Evolutionary conservation across 2,888 invertebrate species (phyloP).

Genomic region (Leuctra nigra): DNA sequence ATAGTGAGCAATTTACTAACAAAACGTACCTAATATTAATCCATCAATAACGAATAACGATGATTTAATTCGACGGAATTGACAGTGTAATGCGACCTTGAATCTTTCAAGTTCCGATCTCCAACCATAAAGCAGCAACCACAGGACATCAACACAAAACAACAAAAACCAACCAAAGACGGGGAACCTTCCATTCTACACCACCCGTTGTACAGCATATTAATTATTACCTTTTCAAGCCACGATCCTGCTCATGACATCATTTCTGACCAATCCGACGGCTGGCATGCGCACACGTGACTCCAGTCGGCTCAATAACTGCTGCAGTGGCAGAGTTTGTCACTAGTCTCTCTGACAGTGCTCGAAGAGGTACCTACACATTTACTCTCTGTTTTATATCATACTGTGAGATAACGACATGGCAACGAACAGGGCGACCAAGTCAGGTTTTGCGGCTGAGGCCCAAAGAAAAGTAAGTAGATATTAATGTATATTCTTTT

Average conservation of each 20-base stretch:
- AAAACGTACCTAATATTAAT: too few relatives aligned
- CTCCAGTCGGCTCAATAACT: conserved; percentile 23
- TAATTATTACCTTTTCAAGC: background rate
- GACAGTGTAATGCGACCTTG: too few relatives aligned
- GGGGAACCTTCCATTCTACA: too few relatives aligned
- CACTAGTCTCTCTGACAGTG: conserved; percentile 13
- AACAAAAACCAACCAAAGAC: too few relatives aligned
- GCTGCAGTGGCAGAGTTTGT: background rate
- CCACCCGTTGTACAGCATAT: background rate
- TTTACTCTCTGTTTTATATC: too few relatives aligned
- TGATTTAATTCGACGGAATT: too few relatives aligned
- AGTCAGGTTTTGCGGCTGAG: conserved; percentile 93
- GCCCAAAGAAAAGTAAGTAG: conserved; percentile 92
- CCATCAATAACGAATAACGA: too few relatives aligned
- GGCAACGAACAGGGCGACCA: conserved; percentile 78
- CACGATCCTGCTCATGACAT: conserved; percentile 20
- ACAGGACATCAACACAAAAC: too few relatives aligned
- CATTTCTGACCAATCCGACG: conserved; percentile 20
- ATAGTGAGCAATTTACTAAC: too few relatives aligned
- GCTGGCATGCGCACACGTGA: conserved; percentile 3
- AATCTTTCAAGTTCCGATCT: too few relatives aligned
- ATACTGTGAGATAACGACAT: conserved; percentile 41
- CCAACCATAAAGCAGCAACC: too few relatives aligned
- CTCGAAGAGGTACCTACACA: background rate
- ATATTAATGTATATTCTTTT: too few relatives aligned